These are phyloP conservation scores for Daktulosphaira vitifoliae DNA, from an alignment of 1,140 invertebrate genomes.

Conservation along the genomic window DNA sequence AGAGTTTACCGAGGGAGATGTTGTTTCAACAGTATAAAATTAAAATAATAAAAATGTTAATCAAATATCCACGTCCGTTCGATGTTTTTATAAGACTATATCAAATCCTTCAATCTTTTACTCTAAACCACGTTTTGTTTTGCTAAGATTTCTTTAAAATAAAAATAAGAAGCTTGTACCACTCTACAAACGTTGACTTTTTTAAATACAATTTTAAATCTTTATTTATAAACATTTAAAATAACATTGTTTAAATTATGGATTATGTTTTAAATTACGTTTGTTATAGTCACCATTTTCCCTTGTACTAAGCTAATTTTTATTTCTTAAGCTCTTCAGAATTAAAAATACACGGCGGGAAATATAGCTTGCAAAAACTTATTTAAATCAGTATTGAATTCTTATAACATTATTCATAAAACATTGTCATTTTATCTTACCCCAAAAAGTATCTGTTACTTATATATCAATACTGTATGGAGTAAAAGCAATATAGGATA, in stretches of 20 bases:
- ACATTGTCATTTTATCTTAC: neutral
- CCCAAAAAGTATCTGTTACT: neutral
- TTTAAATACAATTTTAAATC: neutral
- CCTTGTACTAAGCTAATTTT: slow-evolving; percentile 1
- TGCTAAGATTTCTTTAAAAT: neutral
- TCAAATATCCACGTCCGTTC: slow-evolving; percentile 14
- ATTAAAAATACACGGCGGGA: slow-evolving; percentile 20
- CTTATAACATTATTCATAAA: neutral
- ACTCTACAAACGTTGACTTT: neutral
- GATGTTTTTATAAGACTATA: too few relatives aligned
- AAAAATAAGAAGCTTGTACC: slow-evolving; percentile 17
- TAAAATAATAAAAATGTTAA: too few relatives aligned
- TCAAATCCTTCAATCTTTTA: slow-evolving; percentile 26
- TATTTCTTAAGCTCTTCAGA: slow-evolving; percentile 26
- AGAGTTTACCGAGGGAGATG: too few relatives aligned
- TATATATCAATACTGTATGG: neutral
- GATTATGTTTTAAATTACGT: slow-evolving; percentile 32
- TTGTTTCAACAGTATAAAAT: too few relatives aligned
- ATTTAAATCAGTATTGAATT: slow-evolving; percentile 21
- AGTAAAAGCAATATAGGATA: neutral
- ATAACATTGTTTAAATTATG: slow-evolving; percentile 17
- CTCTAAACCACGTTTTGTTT: slow-evolving; percentile 9
- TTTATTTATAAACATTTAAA: neutral
- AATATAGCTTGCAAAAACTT: neutral
- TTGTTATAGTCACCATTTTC: neutral